Percentiles rank a stretch among this genome's conserved stretches.
Conservation (phyloP, 2,888 invertebrate species). For the Drosophila leonis region DNA sequence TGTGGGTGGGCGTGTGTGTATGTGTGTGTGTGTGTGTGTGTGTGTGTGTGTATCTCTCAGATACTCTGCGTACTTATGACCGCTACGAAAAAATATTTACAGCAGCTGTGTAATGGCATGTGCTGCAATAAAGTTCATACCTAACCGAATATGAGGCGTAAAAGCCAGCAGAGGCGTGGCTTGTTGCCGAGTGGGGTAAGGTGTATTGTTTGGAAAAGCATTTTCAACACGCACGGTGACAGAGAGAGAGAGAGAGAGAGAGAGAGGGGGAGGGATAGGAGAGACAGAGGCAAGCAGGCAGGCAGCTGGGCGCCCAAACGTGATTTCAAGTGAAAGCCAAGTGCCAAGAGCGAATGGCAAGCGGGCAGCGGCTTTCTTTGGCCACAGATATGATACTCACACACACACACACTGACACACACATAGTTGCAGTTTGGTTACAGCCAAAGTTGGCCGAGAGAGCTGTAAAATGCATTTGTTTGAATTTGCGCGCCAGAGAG, state of each 20-base stretch:
- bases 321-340: slow-evolving; percentile 73
- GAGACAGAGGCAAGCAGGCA: neutral
- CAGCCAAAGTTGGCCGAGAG: slow-evolving; percentile 65
- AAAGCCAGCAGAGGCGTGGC: slow-evolving; percentile 21
- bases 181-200: neutral
- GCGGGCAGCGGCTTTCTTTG: slow-evolving; percentile 61
- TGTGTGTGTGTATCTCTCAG: slow-evolving; percentile 34
- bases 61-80: slow-evolving; percentile 53
- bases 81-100: slow-evolving; percentile 55
- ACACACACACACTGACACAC: slow-evolving; percentile 9
- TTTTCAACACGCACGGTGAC: slow-evolving; percentile 16
- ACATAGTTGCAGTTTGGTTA: slow-evolving; percentile 48
- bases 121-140: slow-evolving; percentile 59
- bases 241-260: neutral
- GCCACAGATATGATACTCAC: slow-evolving; percentile 24
- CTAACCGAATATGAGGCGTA: slow-evolving; percentile 35
- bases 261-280: neutral
- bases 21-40: slow-evolving; percentile 16
- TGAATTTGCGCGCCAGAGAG: slow-evolving; percentile 66
- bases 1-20: slow-evolving; percentile 16
- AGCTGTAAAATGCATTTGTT: slow-evolving; percentile 73
- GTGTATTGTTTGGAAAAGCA: slow-evolving; percentile 48
- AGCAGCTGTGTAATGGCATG: slow-evolving; percentile 63
- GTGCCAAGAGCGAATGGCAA: slow-evolving; percentile 65
- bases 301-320: slow-evolving; percentile 44